Evolutionary conservation across 2,888 invertebrate genomes (phyloP).

Genomic region (Tipula confusa): DNA sequence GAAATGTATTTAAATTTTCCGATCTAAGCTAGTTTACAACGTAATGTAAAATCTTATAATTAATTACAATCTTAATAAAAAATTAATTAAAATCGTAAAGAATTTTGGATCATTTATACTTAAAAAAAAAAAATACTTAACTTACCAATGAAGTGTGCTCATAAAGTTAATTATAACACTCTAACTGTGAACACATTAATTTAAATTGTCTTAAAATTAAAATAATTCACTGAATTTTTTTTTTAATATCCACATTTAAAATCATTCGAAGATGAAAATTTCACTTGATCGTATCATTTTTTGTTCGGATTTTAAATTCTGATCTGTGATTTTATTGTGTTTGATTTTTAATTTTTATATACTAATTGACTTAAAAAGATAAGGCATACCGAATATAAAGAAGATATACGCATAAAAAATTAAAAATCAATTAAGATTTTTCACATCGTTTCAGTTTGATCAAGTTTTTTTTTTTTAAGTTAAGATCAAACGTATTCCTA

Average conservation of each 20-base stretch:
- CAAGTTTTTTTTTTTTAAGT: not conserved
- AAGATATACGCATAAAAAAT: not conserved
- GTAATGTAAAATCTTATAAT: too few relatives aligned
- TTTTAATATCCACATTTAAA: not conserved
- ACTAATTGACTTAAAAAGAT: conserved; percentile 20
- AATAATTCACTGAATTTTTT: not conserved
- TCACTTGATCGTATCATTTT: not conserved
- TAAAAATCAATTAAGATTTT: conserved; percentile 20
- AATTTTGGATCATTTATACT: too few relatives aligned
- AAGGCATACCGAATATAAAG: not conserved
- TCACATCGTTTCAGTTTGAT: not conserved
- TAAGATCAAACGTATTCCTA: not conserved
- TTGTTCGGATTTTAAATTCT: not conserved
- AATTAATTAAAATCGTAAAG: too few relatives aligned
- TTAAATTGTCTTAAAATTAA: not conserved
- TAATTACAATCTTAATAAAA: too few relatives aligned
- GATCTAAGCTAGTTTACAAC: too few relatives aligned
- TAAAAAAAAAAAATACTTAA: too few relatives aligned
- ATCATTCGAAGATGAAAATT: not conserved
- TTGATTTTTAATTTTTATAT: not conserved
- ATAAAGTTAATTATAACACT: not conserved
- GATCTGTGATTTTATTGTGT: conserved; percentile 12
- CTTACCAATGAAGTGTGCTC: not conserved
- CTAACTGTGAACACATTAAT: not conserved
- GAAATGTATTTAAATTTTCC: too few relatives aligned